Conservation (phyloP, 1,140 invertebrate species). For the Drusus annulatus region DNA sequence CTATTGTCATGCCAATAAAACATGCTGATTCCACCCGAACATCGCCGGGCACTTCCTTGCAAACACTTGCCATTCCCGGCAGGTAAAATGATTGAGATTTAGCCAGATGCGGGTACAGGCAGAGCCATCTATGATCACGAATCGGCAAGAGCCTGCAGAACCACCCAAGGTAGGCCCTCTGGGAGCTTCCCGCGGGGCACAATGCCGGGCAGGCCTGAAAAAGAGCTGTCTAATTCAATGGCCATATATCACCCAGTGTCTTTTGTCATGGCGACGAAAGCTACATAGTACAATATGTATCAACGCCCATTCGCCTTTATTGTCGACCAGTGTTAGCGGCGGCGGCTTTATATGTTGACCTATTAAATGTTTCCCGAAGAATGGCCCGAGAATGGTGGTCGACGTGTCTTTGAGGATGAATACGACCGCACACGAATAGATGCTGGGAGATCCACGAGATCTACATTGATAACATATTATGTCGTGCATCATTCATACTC, state of each 20-base stretch:
- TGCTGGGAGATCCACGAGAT: conserved; percentile 16
- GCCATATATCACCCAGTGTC: conserved; percentile 55
- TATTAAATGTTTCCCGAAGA: conserved; percentile 49
- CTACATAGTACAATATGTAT: conserved; percentile 55
- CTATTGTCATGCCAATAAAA: too few relatives aligned
- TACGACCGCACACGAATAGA: conserved; percentile 55
- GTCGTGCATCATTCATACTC: neutral
- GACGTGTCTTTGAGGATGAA: conserved; percentile 37
- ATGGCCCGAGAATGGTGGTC: conserved; percentile 35
- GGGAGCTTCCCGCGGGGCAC: neutral
- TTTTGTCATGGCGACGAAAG: conserved; percentile 58
- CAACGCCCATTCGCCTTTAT: conserved; percentile 58
- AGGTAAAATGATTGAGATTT: too few relatives aligned
- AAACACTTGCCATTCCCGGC: too few relatives aligned
- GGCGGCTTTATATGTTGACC: conserved; percentile 49
- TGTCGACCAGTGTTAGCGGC: conserved; percentile 51
- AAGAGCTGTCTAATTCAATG: conserved; percentile 57
- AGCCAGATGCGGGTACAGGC: neutral
- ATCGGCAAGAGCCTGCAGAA: neutral
- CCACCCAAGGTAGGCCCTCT: conserved; percentile 44
- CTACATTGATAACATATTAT: conserved; percentile 12
- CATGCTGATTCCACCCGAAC: too few relatives aligned
- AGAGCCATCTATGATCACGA: conserved; percentile 6
- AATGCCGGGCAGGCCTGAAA: conserved; percentile 49
- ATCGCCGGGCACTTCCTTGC: too few relatives aligned